phyloP scores from a whole-genome alignment of 2,113 vertebrate species.

The Cathartes aura region DNA sequence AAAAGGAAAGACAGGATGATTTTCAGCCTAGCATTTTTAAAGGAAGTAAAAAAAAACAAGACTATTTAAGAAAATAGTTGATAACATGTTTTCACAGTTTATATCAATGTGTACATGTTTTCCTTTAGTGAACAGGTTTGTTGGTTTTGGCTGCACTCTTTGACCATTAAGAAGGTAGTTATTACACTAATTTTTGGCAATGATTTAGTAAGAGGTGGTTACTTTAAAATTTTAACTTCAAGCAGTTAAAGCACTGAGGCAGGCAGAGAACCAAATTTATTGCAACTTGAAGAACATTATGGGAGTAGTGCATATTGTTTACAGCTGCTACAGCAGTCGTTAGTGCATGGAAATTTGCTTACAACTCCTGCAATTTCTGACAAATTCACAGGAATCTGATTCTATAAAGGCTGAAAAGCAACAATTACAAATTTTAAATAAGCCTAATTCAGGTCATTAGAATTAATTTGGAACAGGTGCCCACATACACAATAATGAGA shows the following conservation, averaged over 20 bases:
- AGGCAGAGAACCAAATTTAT: background rate
- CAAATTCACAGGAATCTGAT: background rate
- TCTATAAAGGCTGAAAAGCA: background rate
- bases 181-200: background rate
- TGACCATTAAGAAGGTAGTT: background rate
- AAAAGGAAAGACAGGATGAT: background rate
- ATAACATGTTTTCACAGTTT: background rate
- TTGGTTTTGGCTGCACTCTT: background rate
- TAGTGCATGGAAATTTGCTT: background rate
- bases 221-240: slow-evolving; percentile 10
- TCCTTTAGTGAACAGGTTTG: background rate
- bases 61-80: background rate
- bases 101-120: background rate
- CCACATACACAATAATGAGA: background rate
- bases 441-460: background rate
- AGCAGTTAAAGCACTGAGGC: background rate
- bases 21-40: background rate
- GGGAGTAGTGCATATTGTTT: background rate
- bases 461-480: background rate
- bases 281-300: background rate
- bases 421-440: background rate
- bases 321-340: background rate
- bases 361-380: background rate
- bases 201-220: background rate
- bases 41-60: background rate